A percentile compares a stretch with the other conserved stretches of the same genome.
phyloP scores from a whole-genome alignment of 2,888 invertebrate species.

The Gerris lacustris region DNA sequence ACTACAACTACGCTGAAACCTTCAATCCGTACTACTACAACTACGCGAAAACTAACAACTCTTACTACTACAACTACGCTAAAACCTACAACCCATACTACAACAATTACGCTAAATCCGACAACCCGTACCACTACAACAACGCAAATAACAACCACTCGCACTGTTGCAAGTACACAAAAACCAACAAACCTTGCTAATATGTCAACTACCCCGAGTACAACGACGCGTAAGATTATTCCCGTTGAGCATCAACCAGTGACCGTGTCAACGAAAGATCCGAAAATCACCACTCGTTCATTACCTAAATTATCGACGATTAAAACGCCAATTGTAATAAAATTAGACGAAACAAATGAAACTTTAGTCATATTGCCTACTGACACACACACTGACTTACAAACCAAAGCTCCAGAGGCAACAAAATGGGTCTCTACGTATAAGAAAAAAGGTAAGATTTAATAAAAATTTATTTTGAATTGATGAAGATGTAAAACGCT shows the following conservation, averaged over 20 bases:
- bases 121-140: background rate
- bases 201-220: background rate
- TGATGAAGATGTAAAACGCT: background rate
- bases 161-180: background rate
- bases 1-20: background rate
- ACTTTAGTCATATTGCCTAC: background rate
- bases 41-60: background rate
- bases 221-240: no score
- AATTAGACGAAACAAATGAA: background rate
- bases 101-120: background rate
- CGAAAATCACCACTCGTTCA: background rate
- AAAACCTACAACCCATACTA: background rate
- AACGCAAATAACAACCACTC: background rate
- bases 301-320: background rate
- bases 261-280: background rate
- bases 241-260: no score
- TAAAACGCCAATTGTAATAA: background rate
- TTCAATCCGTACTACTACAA: no score
- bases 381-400: slow-evolving; percentile 14
- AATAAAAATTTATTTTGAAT: no score
- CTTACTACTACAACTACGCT: background rate
- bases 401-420: slow-evolving; percentile 1
- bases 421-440: slow-evolving; percentile 19
- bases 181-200: background rate
- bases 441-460: slow-evolving; percentile 20